Conservation (phyloP, 2,113 vertebrate genomes). For the Pandion haliaetus region DNA sequence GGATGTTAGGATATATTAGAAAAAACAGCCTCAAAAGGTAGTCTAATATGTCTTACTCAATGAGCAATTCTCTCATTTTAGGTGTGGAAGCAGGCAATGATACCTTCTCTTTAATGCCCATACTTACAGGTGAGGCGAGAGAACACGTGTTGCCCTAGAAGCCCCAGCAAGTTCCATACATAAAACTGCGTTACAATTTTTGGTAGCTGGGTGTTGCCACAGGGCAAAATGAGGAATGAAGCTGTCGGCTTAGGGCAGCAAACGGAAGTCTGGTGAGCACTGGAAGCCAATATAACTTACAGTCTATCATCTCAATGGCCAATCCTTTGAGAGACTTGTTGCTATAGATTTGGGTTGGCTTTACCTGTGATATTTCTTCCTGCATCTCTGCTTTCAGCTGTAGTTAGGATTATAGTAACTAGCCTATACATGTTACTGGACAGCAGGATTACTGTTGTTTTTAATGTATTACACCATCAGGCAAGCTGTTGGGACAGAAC, state of each 20-base stretch:
- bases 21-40: not conserved
- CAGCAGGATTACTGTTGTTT: constrained; percentile 35
- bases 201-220: not conserved
- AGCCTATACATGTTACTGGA: constrained; percentile 32
- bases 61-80: not conserved
- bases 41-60: not conserved
- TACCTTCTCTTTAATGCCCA: not conserved
- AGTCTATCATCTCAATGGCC: not conserved
- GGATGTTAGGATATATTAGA: not conserved
- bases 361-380: not conserved
- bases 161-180: not conserved
- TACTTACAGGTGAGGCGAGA: not conserved
- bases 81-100: not conserved
- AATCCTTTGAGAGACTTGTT: not conserved
- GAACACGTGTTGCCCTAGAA: not conserved
- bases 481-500: constrained; percentile 37
- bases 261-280: not conserved
- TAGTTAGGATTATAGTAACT: not conserved
- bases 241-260: not conserved
- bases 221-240: not conserved
- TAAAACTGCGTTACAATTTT: not conserved
- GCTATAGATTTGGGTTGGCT: not conserved
- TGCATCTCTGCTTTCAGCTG: not conserved
- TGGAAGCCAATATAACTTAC: not conserved
- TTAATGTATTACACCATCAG: constrained; percentile 41